Conservation (phyloP, 2,113 vertebrate genomes). For the Orientallactaga bullata region DNA sequence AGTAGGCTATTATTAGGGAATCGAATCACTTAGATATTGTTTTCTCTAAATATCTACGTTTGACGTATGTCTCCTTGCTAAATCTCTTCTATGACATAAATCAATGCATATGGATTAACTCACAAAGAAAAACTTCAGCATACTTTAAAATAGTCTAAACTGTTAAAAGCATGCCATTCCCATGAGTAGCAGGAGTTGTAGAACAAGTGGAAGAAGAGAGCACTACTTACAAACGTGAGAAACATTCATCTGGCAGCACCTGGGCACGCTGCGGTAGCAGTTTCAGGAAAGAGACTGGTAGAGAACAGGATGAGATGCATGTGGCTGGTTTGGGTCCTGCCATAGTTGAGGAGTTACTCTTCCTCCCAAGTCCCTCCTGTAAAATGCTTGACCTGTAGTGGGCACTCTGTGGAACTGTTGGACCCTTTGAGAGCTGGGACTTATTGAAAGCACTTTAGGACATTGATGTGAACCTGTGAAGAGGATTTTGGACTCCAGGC, state of each 20-base stretch:
- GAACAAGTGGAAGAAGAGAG: background rate
- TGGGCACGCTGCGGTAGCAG: background rate
- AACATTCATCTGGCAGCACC: background rate
- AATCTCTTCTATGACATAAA: background rate
- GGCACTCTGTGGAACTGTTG: background rate
- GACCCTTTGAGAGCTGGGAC: background rate
- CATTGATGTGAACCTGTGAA: background rate
- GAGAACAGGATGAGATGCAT: background rate
- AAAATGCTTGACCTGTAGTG: background rate
- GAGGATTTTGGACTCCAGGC: background rate
- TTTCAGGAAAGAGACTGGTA: background rate
- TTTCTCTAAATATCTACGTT: conserved; percentile 15
- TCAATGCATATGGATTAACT: background rate
- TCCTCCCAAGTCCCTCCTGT: background rate
- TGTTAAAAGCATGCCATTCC: background rate
- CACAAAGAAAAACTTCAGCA: background rate
- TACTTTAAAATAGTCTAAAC: background rate
- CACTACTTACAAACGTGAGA: background rate
- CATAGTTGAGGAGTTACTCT: background rate
- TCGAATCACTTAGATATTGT: background rate
- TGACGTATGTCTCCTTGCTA: background rate
- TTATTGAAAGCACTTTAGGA: background rate
- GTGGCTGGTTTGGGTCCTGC: background rate
- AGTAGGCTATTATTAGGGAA: background rate
- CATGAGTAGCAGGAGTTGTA: background rate